Evolutionary conservation across 64 coral and sea anemone species (phyloP), one percentile per base, ranked within the genome.

Genomic region (Dendrophyllia cribrosa): DNA sequence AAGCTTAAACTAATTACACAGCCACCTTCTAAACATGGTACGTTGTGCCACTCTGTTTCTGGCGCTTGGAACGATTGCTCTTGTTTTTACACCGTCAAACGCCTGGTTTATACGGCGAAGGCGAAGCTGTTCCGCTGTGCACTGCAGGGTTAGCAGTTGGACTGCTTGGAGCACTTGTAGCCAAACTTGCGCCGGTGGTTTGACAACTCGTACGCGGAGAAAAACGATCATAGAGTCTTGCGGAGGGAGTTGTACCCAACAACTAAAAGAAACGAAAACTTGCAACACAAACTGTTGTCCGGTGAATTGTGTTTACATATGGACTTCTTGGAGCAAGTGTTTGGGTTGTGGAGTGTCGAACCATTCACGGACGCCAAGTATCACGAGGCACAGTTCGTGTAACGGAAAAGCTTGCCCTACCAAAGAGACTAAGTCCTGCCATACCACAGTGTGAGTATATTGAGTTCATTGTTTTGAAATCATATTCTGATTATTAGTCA

Each of bases 381-480:
- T 97, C 44, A 47, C 15, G 14, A 44, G 19, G 26, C 25, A 34
- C 1, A 71, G 62, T 24, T 52, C 66, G 6, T 91, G 88, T 50
- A 84, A 89, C 65, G 95, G 95, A 3, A 34, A 21, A 11, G 22
- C 73, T 45, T 97, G 95, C 77, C 95, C 95, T 0, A 59, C 62
- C 3, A 80, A 16, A 17, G 63, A 94, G 75, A 82, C 60, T n/a
- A 15, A 47, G n/a, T 63, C 48, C 5, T 97, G 95, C 43, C 17
- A 87, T 19, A 93, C 91, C 43, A 55, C 75, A 47, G 59, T 74
- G 95, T 97, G 69, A 93, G 95, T 93, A 91, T 51, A 9, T 11
- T 8, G 55, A 59, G 3, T 65, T 23, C 51, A 7, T 4, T 4
- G 1, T 68, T 4, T 23, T 68, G 21, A 68, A 21, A 23, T 21